Evolutionary conservation across 2,888 invertebrate genomes (phyloP).

Genomic region (Cheilosia impressa): DNA sequence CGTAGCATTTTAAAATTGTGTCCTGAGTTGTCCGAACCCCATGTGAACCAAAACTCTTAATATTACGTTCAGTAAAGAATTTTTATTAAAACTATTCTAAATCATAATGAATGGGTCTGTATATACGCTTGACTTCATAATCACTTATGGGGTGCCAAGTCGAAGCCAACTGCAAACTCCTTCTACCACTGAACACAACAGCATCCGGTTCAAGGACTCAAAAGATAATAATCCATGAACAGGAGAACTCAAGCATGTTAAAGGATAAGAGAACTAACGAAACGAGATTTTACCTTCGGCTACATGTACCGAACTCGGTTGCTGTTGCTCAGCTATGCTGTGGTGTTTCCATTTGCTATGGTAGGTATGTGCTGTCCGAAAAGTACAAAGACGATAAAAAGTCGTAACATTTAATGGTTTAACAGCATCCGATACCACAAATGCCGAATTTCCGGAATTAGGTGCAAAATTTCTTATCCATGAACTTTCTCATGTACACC

Average conservation of each 20-base stretch:
- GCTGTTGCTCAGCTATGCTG: background rate
- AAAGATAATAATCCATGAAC: slow-evolving; percentile 37
- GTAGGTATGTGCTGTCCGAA: background rate
- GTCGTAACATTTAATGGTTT: slow-evolving; percentile 50
- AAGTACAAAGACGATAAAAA: slow-evolving; percentile 36
- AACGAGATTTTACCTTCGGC: background rate
- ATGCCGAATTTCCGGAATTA: slow-evolving; percentile 43
- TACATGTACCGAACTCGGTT: background rate
- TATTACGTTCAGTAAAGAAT: too few species aligned
- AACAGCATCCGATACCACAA: slow-evolving; percentile 35
- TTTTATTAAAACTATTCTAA: too few species aligned
- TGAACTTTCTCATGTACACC: slow-evolving; percentile 12
- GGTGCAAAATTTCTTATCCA: slow-evolving; percentile 44
- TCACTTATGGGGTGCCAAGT: background rate
- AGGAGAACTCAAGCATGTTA: slow-evolving; percentile 24
- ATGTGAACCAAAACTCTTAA: too few species aligned
- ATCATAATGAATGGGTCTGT: too few species aligned
- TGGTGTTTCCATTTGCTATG: slow-evolving; percentile 9
- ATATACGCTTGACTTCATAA: background rate
- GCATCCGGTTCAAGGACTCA: background rate
- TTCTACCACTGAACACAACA: background rate
- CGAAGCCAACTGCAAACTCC: too few species aligned
- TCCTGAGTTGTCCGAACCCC: too few species aligned
- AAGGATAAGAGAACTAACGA: slow-evolving; percentile 25
- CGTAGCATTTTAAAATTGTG: too few species aligned